These are phyloP conservation scores for cattle (Bos taurus) DNA, from an alignment of 2,113 vertebrate species.

Conservation along the genomic window DNA sequence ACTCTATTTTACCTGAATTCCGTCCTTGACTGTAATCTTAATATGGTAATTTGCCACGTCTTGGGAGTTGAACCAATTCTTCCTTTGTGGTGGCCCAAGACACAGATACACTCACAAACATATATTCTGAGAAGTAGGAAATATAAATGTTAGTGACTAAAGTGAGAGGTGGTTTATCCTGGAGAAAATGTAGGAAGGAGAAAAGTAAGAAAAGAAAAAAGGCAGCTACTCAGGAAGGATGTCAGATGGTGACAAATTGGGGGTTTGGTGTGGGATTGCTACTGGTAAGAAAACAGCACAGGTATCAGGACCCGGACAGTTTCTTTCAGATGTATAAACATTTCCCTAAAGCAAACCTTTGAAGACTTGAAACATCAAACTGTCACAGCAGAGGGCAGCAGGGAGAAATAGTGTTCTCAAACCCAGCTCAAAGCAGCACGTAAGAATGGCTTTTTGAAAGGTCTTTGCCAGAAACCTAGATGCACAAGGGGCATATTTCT, in stretches of 20 bases:
- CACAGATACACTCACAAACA: not conserved
- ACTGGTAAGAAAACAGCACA: not conserved
- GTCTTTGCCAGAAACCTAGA: not conserved
- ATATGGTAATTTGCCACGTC: not conserved
- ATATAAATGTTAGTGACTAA: not conserved
- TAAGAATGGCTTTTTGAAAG: constrained; percentile 13
- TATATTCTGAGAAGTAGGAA: not conserved
- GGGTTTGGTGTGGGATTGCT: not conserved
- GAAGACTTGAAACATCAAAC: constrained; percentile 36
- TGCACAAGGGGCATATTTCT: not conserved
- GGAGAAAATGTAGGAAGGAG: not conserved
- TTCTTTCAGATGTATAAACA: constrained; percentile 28
- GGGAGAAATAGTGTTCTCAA: constrained; percentile 36
- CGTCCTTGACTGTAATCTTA: not conserved
- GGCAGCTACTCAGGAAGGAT: not conserved
- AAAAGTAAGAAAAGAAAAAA: not conserved
- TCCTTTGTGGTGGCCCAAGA: not conserved
- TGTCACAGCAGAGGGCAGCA: constrained; percentile 12
- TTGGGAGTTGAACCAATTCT: not conserved
- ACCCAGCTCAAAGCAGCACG: not conserved
- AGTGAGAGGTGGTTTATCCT: not conserved
- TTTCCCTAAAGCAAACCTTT: constrained; percentile 49
- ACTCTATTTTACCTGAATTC: not conserved
- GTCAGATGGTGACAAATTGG: not conserved
- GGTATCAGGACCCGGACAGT: not conserved